Base-by-base conservation (phyloP, 2,797 vertebrate species). In the Catamblyrhynchus diadema region DNA sequence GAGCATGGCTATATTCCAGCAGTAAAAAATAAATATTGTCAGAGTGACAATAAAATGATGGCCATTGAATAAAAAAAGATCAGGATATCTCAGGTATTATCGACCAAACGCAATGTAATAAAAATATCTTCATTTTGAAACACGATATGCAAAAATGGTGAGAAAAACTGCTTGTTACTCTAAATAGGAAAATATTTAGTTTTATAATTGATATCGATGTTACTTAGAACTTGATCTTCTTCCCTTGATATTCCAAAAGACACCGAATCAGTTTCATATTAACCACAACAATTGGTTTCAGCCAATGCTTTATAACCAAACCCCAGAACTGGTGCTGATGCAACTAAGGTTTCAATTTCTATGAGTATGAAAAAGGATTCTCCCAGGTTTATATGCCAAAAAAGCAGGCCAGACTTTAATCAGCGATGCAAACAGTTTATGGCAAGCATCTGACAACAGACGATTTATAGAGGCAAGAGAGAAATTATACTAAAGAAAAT, bases 1-100 rank as follows among this genome's bases (percentile, higher is more conserved):
- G 41, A 77, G 18, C 15, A 19, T 70, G 81, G 67, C 83, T 92
- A 8, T 71, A 9, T 72, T 70, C 71, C 70, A 72, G 33, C 24
- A 78, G 37, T 35, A 30, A 82, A 93, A 90, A 91, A 35, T 42
- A 67, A 60, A 48, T 87, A 61, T 24, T 70, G 33, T 80, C 59
- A 54, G 28, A 57, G 21, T 53, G 60, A 39, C 92, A 92, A 94
- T 90, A 67, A 75, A 94, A 45, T 67, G 35, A 94, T 88, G 81
- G 92, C 44, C 45, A 91, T 33, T 75, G 35, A 85, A 92, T 73
- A 70, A 94, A 75, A 80, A 82, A 73, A 84, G 39, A 88, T 72
- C 50, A 66, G 28, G 5, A 41, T 69, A 17, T 54, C 73, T 92
- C 78, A 79, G 53, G 87, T 80, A 75, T 64, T 94, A 54, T 37